Evolutionary conservation across 2,888 invertebrate species (phyloP).

Genomic region (Ypsolopha scabrella): DNA sequence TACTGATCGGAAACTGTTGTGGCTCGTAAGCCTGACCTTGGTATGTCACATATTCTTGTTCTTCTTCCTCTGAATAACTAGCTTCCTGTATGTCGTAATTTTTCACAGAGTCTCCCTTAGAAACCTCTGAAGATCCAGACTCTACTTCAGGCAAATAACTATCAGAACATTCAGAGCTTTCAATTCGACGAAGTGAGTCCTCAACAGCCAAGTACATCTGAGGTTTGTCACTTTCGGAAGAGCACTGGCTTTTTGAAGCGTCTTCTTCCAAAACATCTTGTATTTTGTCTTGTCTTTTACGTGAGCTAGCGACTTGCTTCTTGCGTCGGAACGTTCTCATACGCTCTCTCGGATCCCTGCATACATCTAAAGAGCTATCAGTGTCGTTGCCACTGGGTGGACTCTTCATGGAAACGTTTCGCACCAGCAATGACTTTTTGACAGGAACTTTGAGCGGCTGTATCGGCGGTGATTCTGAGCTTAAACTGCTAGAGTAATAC

Average conservation of each 20-base stretch:
- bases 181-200: constrained; percentile 63
- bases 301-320: constrained; percentile 71
- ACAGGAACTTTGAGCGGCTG: constrained; percentile 74
- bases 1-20: constrained; percentile 54
- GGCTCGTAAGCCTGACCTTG: constrained; percentile 48
- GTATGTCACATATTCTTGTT: constrained; percentile 58
- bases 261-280: constrained; percentile 67
- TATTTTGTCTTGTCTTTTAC: constrained; percentile 68
- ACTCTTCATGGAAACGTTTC: constrained; percentile 74
- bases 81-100: constrained; percentile 46
- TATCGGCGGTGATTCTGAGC: constrained; percentile 80
- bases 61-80: constrained; percentile 70
- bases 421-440: constrained; percentile 72
- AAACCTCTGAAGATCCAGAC: constrained; percentile 72
- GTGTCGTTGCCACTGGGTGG: constrained; percentile 82
- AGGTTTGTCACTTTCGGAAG: constrained; percentile 61
- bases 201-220: constrained; percentile 52
- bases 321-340: constrained; percentile 77
- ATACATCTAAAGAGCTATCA: constrained; percentile 76
- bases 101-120: constrained; percentile 59
- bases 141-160: constrained; percentile 77
- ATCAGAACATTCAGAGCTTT: constrained; percentile 76
- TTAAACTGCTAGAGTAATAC: constrained; percentile 80
- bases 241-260: constrained; percentile 61
- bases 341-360: constrained; percentile 76